Evolutionary conservation across 2,113 vertebrate species (phyloP).

Genomic region (Equus przewalskii): DNA sequence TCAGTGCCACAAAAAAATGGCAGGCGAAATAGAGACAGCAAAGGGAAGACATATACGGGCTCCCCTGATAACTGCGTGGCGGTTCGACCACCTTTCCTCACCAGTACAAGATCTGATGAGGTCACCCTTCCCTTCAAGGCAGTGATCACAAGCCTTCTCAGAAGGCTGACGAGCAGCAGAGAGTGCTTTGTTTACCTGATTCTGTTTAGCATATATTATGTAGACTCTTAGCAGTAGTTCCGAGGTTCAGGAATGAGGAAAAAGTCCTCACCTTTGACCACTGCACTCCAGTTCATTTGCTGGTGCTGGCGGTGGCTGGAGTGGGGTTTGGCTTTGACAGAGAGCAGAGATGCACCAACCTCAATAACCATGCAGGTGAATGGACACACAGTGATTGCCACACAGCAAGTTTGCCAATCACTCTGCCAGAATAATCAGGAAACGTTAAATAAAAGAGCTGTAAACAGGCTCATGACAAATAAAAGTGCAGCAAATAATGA

Average conservation of each 20-base stretch:
- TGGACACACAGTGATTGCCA: neutral
- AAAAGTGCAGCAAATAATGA: neutral
- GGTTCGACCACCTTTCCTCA: neutral
- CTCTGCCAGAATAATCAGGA: neutral
- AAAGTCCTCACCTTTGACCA: neutral
- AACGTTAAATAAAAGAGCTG: neutral
- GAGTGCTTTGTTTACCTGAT: neutral
- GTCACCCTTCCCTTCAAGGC: neutral
- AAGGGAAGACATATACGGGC: neutral
- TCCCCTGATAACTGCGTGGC: neutral
- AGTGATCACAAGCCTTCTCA: neutral
- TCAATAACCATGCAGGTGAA: too few species aligned
- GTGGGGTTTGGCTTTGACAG: neutral
- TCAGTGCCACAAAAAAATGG: neutral
- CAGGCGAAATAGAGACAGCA: neutral
- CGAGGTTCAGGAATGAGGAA: neutral
- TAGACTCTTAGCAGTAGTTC: neutral
- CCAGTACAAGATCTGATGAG: neutral
- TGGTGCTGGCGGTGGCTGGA: accelerated
- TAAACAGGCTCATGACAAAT: neutral
- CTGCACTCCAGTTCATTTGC: neutral
- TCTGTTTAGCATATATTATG: neutral
- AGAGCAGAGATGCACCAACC: accelerated
- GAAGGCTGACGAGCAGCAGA: neutral
- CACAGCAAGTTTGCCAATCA: neutral